Base-by-base conservation (phyloP, 2,113 vertebrate genomes). In the Grammomys dolichurus region DNA sequence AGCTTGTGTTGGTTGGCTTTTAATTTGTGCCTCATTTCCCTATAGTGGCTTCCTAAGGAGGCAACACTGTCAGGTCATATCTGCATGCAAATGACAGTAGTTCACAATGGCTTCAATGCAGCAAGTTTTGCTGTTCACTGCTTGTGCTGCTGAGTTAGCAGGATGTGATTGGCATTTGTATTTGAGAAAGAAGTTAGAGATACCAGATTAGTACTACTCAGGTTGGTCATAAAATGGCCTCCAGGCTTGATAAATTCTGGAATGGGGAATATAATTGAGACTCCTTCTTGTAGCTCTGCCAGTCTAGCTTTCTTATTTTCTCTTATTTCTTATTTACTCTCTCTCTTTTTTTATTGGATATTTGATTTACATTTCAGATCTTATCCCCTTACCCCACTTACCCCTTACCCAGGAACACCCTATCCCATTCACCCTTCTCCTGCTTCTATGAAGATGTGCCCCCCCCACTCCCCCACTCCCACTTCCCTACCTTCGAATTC, bases 1-100 rank as follows among this genome's bases (percentile, higher is more conserved):
- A 91, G 81, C 26, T 96, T 90, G 36, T 17, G 17, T 65, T 51
- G 12, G 20, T 51, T 72, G 26, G 43, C 82, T 92, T 91, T 96
- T 85, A 84, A 40, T 80, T 26, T 94, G 4, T 89, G 36, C 40
- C 40, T 89, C 40, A 73, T 73, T 93, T 90, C 36, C 33, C 13
- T 94, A 77, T 13, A 90, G 10, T 51, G 80, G 40, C 33, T 92
- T 73, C 3, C 24, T 73, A 11, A 87, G 19, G 10, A 10, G 33
- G 26, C 19, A 58, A 31, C 72, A 46, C 63, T 93, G 46, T 88
- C 28, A 82, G 28, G 1, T 20, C 51, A 1, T 14, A 81, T 78
- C 7, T 14, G 43, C 43, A 17, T 36, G n/a, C 75, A 14, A 88
- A 16, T 1, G 43, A 31, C 31, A 56, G 1, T 54, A 14, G 72